A percentile compares a stretch with the other conserved stretches of the same genome.
phyloP scores from a whole-genome alignment of 2,797 vertebrate genomes.

The Sebastes kiyomatsui region DNA sequence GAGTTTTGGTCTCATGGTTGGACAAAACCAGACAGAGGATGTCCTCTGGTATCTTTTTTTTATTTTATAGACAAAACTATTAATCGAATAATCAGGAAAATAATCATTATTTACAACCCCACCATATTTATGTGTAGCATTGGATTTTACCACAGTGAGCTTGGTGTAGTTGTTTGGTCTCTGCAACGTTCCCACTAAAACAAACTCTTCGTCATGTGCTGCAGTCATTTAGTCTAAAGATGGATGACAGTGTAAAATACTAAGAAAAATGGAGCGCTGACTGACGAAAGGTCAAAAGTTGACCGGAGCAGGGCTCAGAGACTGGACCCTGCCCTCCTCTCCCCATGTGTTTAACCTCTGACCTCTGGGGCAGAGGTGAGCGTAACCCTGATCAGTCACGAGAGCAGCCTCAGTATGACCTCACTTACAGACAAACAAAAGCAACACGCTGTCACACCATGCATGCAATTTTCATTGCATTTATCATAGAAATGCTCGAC shows the following conservation, averaged over 20 bases:
- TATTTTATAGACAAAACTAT: too few species aligned
- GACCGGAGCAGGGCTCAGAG: not conserved
- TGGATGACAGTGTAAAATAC: not conserved
- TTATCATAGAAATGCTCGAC: too few species aligned
- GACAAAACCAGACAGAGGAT: too few species aligned
- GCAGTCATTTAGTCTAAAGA: not conserved
- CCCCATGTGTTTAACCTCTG: constrained; percentile 56
- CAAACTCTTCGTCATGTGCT: not conserved
- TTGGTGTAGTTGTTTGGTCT: not conserved
- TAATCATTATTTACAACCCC: too few species aligned
- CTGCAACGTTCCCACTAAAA: not conserved
- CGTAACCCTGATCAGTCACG: constrained; percentile 45
- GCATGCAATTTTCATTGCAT: not conserved
- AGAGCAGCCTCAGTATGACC: constrained; percentile 38
- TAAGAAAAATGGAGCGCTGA: not conserved
- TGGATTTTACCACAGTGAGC: not conserved
- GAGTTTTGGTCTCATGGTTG: too few species aligned
- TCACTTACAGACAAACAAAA: not conserved
- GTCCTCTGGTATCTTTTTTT: too few species aligned
- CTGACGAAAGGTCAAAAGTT: constrained; percentile 24
- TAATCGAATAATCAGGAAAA: too few species aligned
- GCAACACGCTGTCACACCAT: constrained; percentile 6
- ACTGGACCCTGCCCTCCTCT: constrained; percentile 2
- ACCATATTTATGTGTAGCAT: not conserved
- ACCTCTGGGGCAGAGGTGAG: constrained; percentile 55